Conservation (phyloP, 2,888 invertebrate species). For the Stenichneumon culpator region DNA sequence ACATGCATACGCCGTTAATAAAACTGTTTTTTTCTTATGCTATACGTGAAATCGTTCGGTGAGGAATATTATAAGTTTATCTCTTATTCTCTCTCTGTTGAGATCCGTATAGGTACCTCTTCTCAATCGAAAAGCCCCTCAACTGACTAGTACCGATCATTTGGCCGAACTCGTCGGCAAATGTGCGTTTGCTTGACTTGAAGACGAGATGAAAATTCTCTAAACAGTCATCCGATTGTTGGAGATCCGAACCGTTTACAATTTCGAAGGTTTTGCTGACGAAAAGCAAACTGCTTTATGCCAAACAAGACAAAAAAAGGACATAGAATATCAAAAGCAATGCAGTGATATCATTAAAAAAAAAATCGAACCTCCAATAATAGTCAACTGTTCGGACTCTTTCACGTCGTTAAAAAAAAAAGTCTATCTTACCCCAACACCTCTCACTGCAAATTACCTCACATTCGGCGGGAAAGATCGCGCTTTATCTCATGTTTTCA, state of each 20-base stretch:
- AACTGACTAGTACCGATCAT: constrained; percentile 57
- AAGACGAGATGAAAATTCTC: constrained; percentile 7
- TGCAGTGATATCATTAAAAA: background rate
- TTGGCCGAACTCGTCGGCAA: constrained; percentile 47
- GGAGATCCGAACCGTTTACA: constrained; percentile 3
- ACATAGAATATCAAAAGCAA: background rate
- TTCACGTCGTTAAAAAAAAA: background rate
- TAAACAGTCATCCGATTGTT: background rate
- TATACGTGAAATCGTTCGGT: constrained; percentile 23
- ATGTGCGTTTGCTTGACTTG: constrained; percentile 37
- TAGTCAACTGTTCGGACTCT: background rate
- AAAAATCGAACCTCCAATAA: background rate
- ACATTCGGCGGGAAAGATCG: constrained; percentile 17
- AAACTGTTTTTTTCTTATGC: constrained; percentile 8
- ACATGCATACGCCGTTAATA: constrained; percentile 41
- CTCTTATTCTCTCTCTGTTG: constrained; percentile 21
- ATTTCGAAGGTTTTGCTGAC: background rate
- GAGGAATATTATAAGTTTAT: constrained; percentile 23
- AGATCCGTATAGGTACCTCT: constrained; percentile 17
- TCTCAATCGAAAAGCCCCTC: constrained; percentile 47
- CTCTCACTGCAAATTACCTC: constrained; percentile 23
- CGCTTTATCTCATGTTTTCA: constrained; percentile 86
- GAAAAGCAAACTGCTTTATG: background rate
- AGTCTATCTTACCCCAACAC: constrained; percentile 20
- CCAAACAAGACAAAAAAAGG: background rate